These are phyloP conservation scores for Caenorhabditis sp. DNA, from an alignment of 2,888 invertebrate genomes.

Conservation along the genomic window DNA sequence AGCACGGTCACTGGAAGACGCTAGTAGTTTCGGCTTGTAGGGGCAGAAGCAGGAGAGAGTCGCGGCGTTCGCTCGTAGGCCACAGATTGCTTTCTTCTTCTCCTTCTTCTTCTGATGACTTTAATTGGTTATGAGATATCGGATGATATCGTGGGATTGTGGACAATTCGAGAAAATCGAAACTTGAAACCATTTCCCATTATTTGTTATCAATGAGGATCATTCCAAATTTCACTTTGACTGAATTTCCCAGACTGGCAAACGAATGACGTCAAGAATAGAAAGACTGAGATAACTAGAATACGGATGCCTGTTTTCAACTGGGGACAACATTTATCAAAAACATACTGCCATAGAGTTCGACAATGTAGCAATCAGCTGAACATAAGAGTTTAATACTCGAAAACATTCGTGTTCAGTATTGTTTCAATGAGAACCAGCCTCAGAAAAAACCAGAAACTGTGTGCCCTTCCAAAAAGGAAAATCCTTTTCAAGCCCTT, in stretches of 20 bases:
- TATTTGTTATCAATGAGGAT: conserved; percentile 52
- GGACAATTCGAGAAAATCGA: conserved; percentile 49
- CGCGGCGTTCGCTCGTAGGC: conserved; percentile 27
- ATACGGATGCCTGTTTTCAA: not conserved
- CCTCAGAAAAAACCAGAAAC: too few species aligned
- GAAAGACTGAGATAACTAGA: not conserved
- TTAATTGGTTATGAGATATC: conserved; percentile 54
- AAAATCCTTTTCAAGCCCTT: too few species aligned
- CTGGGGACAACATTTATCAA: not conserved
- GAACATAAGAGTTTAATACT: not conserved
- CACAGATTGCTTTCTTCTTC: conserved; percentile 43
- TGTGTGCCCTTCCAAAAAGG: too few species aligned
- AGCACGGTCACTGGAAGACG: conserved; percentile 29
- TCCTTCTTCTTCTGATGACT: conserved; percentile 45
- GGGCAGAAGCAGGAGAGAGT: conserved; percentile 17
- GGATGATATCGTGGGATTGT: conserved; percentile 53
- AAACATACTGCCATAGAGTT: not conserved
- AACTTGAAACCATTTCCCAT: conserved; percentile 58
- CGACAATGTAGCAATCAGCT: too few species aligned
- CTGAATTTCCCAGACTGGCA: not conserved
- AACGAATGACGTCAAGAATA: conserved; percentile 4
- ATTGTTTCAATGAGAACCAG: too few species aligned
- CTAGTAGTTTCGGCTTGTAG: conserved; percentile 25
- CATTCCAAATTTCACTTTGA: conserved; percentile 15
- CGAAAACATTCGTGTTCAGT: too few species aligned